Conservation (phyloP, 2,888 invertebrate species). For the Carcina quercana region DNA sequence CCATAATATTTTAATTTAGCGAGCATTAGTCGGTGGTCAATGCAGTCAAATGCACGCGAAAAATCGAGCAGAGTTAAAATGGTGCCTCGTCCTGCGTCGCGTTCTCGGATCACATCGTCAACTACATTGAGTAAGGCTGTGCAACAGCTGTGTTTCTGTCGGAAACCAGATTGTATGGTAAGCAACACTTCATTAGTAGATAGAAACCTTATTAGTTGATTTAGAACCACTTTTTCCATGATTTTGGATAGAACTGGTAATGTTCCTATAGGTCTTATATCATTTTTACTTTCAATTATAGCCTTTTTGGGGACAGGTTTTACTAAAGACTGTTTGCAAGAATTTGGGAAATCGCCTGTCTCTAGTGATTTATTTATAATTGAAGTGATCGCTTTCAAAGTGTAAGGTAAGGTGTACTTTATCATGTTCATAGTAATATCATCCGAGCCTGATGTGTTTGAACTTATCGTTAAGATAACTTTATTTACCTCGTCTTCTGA, state of each 20-base stretch:
- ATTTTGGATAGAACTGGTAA: neutral
- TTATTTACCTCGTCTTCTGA: constrained; percentile 1
- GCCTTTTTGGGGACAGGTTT: neutral
- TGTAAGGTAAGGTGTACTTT: constrained; percentile 3
- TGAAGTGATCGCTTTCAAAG: neutral
- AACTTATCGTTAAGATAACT: constrained; percentile 4
- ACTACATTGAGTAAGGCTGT: no score
- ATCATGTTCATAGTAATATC: constrained; percentile 12
- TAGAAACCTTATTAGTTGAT: neutral
- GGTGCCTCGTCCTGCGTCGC: neutral
- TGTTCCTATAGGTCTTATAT: no score
- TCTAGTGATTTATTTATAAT: neutral
- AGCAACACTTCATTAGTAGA: neutral
- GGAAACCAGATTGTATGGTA: neutral
- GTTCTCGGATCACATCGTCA: neutral
- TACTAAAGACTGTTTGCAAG: neutral
- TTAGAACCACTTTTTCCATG: neutral
- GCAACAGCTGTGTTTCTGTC: neutral
- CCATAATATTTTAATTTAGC: no score
- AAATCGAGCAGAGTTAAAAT: no score
- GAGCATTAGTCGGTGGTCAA: no score
- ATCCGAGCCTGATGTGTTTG: constrained; percentile 11
- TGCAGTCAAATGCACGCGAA: no score
- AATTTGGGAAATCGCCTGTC: neutral
- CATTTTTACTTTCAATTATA: neutral